phyloP scores from a whole-genome alignment of 2,888 invertebrate species.

The Antitype chi region DNA sequence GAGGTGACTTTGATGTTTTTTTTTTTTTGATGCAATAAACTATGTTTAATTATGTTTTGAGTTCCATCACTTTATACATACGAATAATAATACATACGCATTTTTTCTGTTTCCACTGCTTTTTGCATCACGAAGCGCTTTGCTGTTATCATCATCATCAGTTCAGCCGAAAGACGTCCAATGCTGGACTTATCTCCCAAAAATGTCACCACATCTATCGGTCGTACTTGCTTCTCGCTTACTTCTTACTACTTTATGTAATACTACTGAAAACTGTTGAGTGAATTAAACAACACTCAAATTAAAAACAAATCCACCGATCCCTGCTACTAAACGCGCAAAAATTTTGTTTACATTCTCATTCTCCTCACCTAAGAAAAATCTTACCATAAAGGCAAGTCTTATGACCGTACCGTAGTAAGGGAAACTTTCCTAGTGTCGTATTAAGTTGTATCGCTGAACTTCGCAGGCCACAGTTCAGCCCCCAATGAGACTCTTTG shows the following conservation, averaged over 20 bases:
- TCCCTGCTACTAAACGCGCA: neutral
- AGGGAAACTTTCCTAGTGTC: constrained; percentile 78
- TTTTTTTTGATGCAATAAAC: too few relatives aligned
- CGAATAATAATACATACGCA: too few relatives aligned
- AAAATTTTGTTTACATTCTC: neutral
- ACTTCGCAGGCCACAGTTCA: constrained; percentile 66
- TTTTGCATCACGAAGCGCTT: neutral
- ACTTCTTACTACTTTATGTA: neutral
- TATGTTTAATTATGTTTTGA: too few relatives aligned
- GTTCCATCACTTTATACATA: too few relatives aligned
- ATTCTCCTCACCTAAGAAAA: constrained; percentile 3
- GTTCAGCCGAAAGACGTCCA: neutral
- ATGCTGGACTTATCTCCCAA: neutral
- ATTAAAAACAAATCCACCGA: neutral
- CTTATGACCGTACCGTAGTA: constrained; percentile 39
- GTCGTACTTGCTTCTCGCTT: neutral
- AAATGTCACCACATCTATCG: neutral
- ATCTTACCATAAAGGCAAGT: constrained; percentile 18
- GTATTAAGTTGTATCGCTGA: constrained; percentile 75
- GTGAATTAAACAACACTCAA: neutral
- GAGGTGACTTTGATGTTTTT: too few relatives aligned
- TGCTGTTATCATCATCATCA: neutral
- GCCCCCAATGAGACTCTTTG: constrained; percentile 72
- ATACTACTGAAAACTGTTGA: neutral
- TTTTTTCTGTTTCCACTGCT: neutral